These are phyloP conservation scores for human DNA, from an alignment of 2,113 vertebrate genomes.

Conservation along the genomic window DNA sequence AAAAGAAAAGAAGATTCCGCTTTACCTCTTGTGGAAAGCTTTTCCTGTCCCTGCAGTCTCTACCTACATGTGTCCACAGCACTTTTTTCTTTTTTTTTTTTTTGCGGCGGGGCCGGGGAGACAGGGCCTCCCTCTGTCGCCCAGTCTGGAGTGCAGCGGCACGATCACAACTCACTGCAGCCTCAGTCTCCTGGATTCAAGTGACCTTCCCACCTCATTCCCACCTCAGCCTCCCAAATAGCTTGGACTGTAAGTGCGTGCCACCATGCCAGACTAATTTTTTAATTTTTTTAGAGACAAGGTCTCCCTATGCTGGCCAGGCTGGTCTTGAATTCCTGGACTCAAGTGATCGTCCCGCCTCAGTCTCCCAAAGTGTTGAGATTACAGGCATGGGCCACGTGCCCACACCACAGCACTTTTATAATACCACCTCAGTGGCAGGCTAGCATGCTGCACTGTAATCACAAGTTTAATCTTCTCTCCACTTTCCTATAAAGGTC, in stretches of 20 bases:
- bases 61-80: neutral
- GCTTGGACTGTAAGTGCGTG: too few relatives aligned
- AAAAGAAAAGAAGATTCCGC: too few relatives aligned
- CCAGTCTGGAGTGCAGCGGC: neutral
- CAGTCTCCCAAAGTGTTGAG: neutral
- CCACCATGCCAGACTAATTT: neutral
- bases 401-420: neutral
- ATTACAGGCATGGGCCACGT: neutral
- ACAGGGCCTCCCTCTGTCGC: neutral
- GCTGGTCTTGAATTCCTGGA: neutral
- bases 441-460: neutral
- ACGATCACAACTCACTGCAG: too few relatives aligned
- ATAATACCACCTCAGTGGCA: neutral
- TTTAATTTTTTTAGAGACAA: neutral
- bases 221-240: too few relatives aligned
- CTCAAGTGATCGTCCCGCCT: neutral
- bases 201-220: too few relatives aligned
- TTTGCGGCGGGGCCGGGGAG: neutral
- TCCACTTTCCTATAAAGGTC: neutral
- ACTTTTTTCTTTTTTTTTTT: neutral
- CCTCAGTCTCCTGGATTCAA: too few relatives aligned
- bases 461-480: neutral
- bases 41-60: neutral
- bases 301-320: neutral
- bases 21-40: neutral